Evolutionary conservation across 2,888 invertebrate genomes (phyloP).

Genomic region (Ectemnius lituratus): DNA sequence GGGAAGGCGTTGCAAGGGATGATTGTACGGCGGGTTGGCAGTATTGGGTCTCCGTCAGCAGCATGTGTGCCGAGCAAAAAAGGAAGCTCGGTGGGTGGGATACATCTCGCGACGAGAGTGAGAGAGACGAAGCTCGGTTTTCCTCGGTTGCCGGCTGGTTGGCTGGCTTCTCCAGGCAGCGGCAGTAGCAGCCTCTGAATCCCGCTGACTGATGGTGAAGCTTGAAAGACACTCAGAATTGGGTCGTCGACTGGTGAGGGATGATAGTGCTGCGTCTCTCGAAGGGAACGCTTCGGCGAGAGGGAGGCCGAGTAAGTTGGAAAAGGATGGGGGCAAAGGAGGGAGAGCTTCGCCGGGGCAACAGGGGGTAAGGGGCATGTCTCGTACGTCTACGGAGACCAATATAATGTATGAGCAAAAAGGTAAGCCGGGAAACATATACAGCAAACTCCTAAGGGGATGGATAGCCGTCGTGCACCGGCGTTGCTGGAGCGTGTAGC

Average conservation of each 20-base stretch:
- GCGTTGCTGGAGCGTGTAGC: slow-evolving; percentile 28
- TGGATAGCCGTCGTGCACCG: slow-evolving; percentile 23
- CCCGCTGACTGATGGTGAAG: slow-evolving; percentile 64
- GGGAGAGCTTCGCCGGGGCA: slow-evolving; percentile 20
- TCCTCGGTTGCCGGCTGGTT: slow-evolving; percentile 22
- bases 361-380: slow-evolving; percentile 31
- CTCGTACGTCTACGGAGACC: slow-evolving; percentile 54
- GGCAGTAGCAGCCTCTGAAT: slow-evolving; percentile 46
- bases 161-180: slow-evolving; percentile 31
- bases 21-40: slow-evolving; percentile 52
- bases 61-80: slow-evolving; percentile 42
- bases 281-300: slow-evolving; percentile 29
- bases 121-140: not conserved
- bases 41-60: slow-evolving; percentile 60
- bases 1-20: slow-evolving; percentile 42
- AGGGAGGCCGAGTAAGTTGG: slow-evolving; percentile 5
- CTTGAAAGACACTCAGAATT: slow-evolving; percentile 65
- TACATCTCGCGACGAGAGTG: too few species aligned
- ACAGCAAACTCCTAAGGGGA: slow-evolving; percentile 24
- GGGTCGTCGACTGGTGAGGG: slow-evolving; percentile 57
- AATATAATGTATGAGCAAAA: slow-evolving; percentile 59
- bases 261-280: slow-evolving; percentile 37
- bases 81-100: slow-evolving; percentile 16
- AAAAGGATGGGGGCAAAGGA: slow-evolving; percentile 24
- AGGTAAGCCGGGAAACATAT: slow-evolving; percentile 47